Percentiles rank a stretch among this genome's conserved stretches.
phyloP scores from a whole-genome alignment of 1,140 invertebrate genomes.

The Halyomorpha halys region DNA sequence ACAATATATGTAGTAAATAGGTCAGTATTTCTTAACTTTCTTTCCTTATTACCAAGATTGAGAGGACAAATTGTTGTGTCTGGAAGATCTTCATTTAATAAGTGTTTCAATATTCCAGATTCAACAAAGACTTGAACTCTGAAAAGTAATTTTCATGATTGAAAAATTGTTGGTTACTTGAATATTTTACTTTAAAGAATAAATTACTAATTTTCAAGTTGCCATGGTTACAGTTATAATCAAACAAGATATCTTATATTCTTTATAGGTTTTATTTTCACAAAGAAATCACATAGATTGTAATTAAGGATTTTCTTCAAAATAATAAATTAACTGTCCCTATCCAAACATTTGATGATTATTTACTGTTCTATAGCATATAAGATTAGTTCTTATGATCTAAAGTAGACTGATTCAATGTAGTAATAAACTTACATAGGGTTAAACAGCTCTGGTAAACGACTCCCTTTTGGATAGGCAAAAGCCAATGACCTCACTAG shows the following conservation, averaged over 20 bases:
- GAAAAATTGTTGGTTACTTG: background rate
- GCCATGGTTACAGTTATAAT: background rate
- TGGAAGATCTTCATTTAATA: slow-evolving; percentile 49
- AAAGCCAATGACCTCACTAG: slow-evolving; percentile 53
- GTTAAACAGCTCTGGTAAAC: slow-evolving; percentile 48
- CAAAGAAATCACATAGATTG: too few relatives aligned
- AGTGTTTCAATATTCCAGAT: slow-evolving; percentile 57
- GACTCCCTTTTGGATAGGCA: slow-evolving; percentile 51
- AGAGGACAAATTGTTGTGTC: slow-evolving; percentile 64
- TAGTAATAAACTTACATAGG: slow-evolving; percentile 46
- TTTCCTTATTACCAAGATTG: slow-evolving; percentile 64
- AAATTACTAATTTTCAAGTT: background rate
- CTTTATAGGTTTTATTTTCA: background rate
- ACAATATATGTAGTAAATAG: slow-evolving; percentile 58
- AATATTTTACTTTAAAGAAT: background rate
- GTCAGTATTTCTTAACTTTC: slow-evolving; percentile 55
- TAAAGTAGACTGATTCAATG: too few relatives aligned
- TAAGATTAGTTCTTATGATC: too few relatives aligned
- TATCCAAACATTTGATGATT: background rate
- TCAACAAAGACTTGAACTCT: slow-evolving; percentile 56
- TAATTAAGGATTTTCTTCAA: too few relatives aligned
- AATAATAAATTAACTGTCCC: background rate
- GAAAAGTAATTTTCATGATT: slow-evolving; percentile 31
- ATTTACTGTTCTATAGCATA: background rate
- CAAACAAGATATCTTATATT: background rate